Evolutionary conservation across 2,888 invertebrate genomes (phyloP).

Genomic region (Lasioglossum pauxillum): DNA sequence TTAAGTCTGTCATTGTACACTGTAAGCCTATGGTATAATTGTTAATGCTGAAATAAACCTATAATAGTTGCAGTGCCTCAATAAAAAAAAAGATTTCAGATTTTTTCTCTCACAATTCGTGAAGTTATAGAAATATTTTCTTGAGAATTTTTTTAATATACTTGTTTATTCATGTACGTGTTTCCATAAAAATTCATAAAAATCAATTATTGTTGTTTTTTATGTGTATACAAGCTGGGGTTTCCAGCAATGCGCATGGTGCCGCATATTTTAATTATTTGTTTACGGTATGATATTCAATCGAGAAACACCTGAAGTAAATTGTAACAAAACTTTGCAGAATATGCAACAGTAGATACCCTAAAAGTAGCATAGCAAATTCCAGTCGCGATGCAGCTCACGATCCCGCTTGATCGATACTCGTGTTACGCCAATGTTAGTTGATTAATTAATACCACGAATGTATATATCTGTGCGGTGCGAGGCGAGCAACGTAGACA

Average conservation of each 20-base stretch:
- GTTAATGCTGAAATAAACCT: too few species aligned
- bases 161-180: neutral
- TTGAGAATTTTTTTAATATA: neutral
- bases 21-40: too few species aligned
- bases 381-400: neutral
- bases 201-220: neutral
- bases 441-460: conserved; percentile 7
- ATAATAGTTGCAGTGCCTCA: too few species aligned
- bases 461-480: neutral
- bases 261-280: neutral
- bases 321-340: neutral
- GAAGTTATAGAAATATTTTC: neutral
- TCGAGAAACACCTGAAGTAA: neutral
- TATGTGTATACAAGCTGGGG: neutral
- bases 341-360: neutral
- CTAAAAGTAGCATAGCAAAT: neutral
- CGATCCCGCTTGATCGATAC: neutral
- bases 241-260: neutral
- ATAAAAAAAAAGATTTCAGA: too few species aligned
- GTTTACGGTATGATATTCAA: neutral
- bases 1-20: too few species aligned
- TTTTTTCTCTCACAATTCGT: neutral
- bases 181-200: neutral
- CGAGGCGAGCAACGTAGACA: neutral
- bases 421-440: neutral